These are phyloP conservation scores for Lutjanus argentimaculatus DNA, from an alignment of 2,797 vertebrate species.

Conservation along the genomic window DNA sequence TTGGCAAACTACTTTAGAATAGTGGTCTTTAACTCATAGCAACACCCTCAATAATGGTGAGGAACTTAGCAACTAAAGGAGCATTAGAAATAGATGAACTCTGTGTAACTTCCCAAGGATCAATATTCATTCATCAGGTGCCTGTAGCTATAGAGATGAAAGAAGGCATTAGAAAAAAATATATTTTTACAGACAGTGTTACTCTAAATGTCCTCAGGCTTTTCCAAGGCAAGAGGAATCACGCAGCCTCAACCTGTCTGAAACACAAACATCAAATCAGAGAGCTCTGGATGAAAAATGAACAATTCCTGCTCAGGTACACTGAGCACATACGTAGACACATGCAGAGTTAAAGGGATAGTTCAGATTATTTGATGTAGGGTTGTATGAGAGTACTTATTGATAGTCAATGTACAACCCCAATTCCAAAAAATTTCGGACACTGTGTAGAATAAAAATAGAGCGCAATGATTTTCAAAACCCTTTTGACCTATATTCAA, in stretches of 20 bases:
- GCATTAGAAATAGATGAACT: slow-evolving; percentile 66
- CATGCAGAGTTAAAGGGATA: slow-evolving; percentile 2
- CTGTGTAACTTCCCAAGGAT: slow-evolving; percentile 56
- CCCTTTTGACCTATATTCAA: too few species aligned
- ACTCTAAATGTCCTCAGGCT: slow-evolving; percentile 58
- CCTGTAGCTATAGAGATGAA: slow-evolving; percentile 66
- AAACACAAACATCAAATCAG: slow-evolving; percentile 53
- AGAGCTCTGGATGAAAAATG: slow-evolving; percentile 31
- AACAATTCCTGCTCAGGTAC: slow-evolving; percentile 22
- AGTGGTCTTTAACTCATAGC: slow-evolving; percentile 9
- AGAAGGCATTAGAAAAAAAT: slow-evolving; percentile 48
- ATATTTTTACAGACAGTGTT: slow-evolving; percentile 43
- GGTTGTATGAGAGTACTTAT: too few species aligned
- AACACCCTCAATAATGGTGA: slow-evolving; percentile 23
- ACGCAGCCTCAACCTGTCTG: slow-evolving; percentile 48
- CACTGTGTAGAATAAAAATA: too few species aligned
- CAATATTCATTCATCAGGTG: slow-evolving; percentile 69
- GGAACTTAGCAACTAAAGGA: slow-evolving; percentile 30
- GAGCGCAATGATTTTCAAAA: too few species aligned
- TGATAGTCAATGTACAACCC: too few species aligned
- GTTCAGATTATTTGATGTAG: too few species aligned
- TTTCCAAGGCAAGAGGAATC: slow-evolving; percentile 35
- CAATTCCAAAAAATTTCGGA: too few species aligned
- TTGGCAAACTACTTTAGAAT: not conserved
- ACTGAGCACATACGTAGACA: slow-evolving; percentile 17